Conservation (phyloP, 2,113 vertebrate species). For the Noturus placidus region DNA sequence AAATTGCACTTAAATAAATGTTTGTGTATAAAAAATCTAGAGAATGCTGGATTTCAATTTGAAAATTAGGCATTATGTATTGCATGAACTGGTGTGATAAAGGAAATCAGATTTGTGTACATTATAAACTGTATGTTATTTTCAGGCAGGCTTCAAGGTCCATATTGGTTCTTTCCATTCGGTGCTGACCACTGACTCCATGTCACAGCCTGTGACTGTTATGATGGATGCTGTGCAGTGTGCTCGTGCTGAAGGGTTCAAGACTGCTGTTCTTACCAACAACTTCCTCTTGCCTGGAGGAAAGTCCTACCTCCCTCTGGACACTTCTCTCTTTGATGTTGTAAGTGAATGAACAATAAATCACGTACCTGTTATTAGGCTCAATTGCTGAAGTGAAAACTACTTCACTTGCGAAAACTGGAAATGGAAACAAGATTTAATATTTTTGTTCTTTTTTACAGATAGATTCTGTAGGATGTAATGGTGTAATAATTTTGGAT, state of each 20-base stretch:
- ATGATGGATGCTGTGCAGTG: constrained; percentile 76
- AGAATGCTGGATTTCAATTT: not conserved
- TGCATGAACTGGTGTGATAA: not conserved
- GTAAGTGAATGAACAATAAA: constrained; percentile 61
- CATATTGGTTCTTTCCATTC: constrained; percentile 70
- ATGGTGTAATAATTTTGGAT: not conserved
- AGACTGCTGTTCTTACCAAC: constrained; percentile 76
- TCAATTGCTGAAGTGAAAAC: not conserved
- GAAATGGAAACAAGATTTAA: not conserved
- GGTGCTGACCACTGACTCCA: constrained; percentile 64
- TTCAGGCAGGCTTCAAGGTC: constrained; percentile 67
- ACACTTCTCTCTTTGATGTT: constrained; percentile 76
- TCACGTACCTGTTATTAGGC: not conserved
- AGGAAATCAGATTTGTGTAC: not conserved
- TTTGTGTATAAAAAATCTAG: not conserved
- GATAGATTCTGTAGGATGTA: not conserved
- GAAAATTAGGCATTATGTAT: not conserved
- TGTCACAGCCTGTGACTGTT: constrained; percentile 66
- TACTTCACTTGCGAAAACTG: not conserved
- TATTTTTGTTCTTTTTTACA: not conserved
- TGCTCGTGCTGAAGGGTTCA: constrained; percentile 73
- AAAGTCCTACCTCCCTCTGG: constrained; percentile 65
- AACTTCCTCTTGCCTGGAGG: constrained; percentile 65
- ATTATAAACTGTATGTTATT: constrained; percentile 2
- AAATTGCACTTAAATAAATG: not conserved